A percentile compares a stretch with the other conserved stretches of the same genome.
These are phyloP conservation scores for Pilophorus perplexus DNA, from an alignment of 2,888 invertebrate species.

Conservation along the genomic window DNA sequence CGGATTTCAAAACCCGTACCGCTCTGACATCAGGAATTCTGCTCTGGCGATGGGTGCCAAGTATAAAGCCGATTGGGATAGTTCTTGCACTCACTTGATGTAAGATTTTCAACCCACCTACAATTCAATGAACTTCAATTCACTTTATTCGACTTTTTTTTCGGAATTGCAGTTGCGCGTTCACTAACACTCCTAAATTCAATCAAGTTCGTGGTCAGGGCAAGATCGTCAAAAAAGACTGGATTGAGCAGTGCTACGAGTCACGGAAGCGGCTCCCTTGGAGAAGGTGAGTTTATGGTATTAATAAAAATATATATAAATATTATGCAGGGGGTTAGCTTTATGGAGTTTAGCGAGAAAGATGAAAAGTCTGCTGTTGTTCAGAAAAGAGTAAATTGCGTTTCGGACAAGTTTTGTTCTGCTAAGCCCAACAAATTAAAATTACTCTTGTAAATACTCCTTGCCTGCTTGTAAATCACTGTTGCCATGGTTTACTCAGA, in stretches of 20 bases:
- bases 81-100: constrained; percentile 79
- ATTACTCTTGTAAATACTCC: too few species aligned
- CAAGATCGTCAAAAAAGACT: constrained; percentile 67
- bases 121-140: not conserved
- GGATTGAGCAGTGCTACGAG: constrained; percentile 67
- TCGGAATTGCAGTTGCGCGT: constrained; percentile 83
- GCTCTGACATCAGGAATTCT: constrained; percentile 64
- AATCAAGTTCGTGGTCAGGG: constrained; percentile 65
- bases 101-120: too few species aligned
- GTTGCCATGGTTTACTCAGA: too few species aligned
- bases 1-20: constrained; percentile 80
- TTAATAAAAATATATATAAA: not conserved
- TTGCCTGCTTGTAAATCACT: too few species aligned
- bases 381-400: not conserved
- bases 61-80: constrained; percentile 73
- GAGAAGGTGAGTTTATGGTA: constrained; percentile 52
- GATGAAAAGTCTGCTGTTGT: too few species aligned
- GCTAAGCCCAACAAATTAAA: not conserved
- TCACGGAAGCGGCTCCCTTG: constrained; percentile 65
- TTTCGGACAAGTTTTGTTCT: not conserved
- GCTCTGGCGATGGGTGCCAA: constrained; percentile 76
- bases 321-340: too few species aligned
- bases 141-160: too few species aligned
- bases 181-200: constrained; percentile 84
- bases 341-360: too few species aligned